Evolutionary conservation across 37 sponge, comb jelly and placozoan species (phyloP).

Genomic region (Amphimedon queenslandica): DNA sequence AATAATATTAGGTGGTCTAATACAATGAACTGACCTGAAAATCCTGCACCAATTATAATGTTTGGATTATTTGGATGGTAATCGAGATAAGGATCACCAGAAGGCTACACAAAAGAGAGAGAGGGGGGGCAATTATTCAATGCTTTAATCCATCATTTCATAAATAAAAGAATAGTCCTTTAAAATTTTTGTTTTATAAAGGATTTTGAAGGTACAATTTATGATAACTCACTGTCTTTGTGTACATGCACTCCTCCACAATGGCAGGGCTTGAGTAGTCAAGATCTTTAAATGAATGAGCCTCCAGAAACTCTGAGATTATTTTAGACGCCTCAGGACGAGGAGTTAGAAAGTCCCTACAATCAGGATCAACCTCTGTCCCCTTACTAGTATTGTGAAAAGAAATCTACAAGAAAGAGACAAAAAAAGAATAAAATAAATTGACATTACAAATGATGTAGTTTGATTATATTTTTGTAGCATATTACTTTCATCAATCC

Average conservation of each 20-base stretch:
- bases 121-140: neutral
- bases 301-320: constrained; percentile 7
- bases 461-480: neutral
- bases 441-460: too few species aligned
- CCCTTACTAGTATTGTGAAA: neutral
- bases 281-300: constrained; percentile 8
- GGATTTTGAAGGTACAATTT: neutral
- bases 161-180: too few species aligned
- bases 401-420: neutral
- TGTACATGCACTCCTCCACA: constrained; percentile 27
- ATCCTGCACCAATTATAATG: constrained; percentile 74
- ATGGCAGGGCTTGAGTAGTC: constrained; percentile 11
- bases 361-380: neutral
- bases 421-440: neutral
- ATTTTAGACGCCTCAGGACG: neutral
- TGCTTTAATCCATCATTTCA: neutral
- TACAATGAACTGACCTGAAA: constrained; percentile 80
- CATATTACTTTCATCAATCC: neutral
- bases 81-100: constrained; percentile 51
- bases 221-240: constrained; percentile 6
- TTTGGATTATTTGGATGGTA: constrained; percentile 54
- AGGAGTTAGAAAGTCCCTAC: neutral
- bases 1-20: neutral
- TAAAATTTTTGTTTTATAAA: too few species aligned
- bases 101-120: too few species aligned